Evolutionary conservation across 2,797 vertebrate species (phyloP).

Genomic region (Tragelaphus eurycerus): DNA sequence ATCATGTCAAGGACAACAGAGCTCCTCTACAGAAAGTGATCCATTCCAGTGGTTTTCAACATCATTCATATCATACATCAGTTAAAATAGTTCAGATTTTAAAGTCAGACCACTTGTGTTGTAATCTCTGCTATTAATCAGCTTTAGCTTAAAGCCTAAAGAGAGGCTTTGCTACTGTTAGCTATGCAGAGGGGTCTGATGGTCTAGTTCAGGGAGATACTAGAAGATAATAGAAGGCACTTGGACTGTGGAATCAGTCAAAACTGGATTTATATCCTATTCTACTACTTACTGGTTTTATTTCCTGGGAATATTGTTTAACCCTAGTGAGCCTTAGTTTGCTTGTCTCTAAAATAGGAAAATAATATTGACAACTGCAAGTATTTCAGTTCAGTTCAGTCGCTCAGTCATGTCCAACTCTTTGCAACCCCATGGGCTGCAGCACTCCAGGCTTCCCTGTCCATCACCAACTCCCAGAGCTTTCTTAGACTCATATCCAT

Average conservation of each 20-base stretch:
- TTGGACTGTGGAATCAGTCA: background rate
- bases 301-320: background rate
- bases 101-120: background rate
- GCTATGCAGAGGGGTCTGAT: background rate
- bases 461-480: background rate
- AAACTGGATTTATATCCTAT: background rate
- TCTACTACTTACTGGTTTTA: background rate
- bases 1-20: background rate
- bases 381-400: background rate
- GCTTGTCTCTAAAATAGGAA: background rate
- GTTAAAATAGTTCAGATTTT: conserved; percentile 29
- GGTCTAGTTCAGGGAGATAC: background rate
- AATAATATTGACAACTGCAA: background rate
- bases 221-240: background rate
- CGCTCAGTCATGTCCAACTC: background rate
- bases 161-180: background rate
- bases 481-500: background rate
- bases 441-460: background rate
- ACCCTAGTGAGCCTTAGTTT: conserved; percentile 25
- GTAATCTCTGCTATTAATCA: background rate
- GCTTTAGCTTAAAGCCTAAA: background rate
- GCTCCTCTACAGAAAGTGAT: background rate
- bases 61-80: background rate
- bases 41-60: background rate
- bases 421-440: background rate